Base-by-base conservation (phyloP, 2,888 invertebrate genomes). In the Pomacea canaliculata region DNA sequence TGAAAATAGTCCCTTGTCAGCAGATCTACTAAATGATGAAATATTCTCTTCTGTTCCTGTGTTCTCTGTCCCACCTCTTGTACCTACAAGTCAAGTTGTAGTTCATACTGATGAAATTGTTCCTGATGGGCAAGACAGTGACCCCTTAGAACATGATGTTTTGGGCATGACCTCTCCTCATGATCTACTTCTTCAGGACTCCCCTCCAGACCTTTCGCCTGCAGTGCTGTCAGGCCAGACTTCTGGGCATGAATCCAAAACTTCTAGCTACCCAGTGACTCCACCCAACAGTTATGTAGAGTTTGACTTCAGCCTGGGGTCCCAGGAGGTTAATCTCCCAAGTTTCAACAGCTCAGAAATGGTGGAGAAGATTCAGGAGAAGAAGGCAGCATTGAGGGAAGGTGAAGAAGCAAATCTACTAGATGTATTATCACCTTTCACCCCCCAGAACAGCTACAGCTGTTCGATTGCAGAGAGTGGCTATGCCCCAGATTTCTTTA, bases 281-380 rank as follows among this genome's bases (percentile, higher is more conserved):
- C 91, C 91, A 8, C 91, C 90, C 76, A 91, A 91, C 81, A 89
- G 89, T 72, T 86, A 85, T 71, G 87, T 86, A 49, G 90, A 90
- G 7, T 12, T 18, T 18, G 76, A 68, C 12, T 72, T 72, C 12
- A 65, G 68, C 16, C 7, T 59, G 7, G 73, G 78, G 49, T 76
- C 79, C 0, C 81, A 82, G 71, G 77, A 77, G 62, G 78, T 80
- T 12, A 78, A 83, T 60, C 85, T 91, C 16, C 91, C 91, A 12
- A 91, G 91, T 76, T 91, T 91, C 83, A 91, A 91, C 83, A 91
- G 87, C 71, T 87, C 91, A 4, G 91, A 91, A 80, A 91, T 92
- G 91, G 89, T 91, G 71, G 87, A 90, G 76, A 89, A 89, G 77
- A 91, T 91, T n/a, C 88, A 90, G 70, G 87, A 86, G 59, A 91